Base-by-base conservation (phyloP, 2,113 vertebrate genomes). In the Sorex fumeus region DNA sequence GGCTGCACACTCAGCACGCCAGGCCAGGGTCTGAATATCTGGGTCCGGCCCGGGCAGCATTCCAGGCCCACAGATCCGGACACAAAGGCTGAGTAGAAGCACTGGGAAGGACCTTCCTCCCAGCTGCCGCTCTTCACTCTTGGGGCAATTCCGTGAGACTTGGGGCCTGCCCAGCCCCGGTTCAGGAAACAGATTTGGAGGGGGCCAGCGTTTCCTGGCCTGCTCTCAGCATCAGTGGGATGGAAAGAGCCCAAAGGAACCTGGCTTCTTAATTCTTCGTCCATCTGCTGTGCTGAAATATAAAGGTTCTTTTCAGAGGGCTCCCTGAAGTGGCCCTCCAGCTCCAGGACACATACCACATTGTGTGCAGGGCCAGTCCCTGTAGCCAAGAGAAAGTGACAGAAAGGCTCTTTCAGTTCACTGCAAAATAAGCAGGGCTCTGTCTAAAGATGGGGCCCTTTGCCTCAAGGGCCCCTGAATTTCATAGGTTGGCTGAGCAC, bases 221-320 rank as follows among this genome's bases (percentile, higher is more conserved):
- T 60, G 57, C 57, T 60, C 57, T 60, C 57, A 60, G 57, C 57
- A 60, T 23, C 57, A 60, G 57, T 60, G 57, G 57, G 19, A 60
- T 60, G 57, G 57, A 21, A 60, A 21, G 57, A 60, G 57, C 57
- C 57, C 57, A 60, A 60, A 60, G 57, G 18, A 60, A 60, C 57
- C 57, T 60, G 57, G 57, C 6, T 60, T 60, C 57, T 60, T 60
- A 60, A 60, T 60, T 60, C 57, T 60, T 60, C 57, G 23, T 60
- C 57, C 57, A 60, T 91, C 81, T 64, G 67, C 81, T 89, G 11
- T 1, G 57, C 74, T 32, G 34, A 71, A 89, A 36, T 40, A 96
- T n/a, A 96, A 94, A 92, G 94, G 57, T 88, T 57, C 94, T 93
- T 94, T 96, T 95, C 93, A 95, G 95, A 32, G 60, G 84, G 11